phyloP scores from a whole-genome alignment of 2,113 vertebrate species.

The Rattus rattus region DNA sequence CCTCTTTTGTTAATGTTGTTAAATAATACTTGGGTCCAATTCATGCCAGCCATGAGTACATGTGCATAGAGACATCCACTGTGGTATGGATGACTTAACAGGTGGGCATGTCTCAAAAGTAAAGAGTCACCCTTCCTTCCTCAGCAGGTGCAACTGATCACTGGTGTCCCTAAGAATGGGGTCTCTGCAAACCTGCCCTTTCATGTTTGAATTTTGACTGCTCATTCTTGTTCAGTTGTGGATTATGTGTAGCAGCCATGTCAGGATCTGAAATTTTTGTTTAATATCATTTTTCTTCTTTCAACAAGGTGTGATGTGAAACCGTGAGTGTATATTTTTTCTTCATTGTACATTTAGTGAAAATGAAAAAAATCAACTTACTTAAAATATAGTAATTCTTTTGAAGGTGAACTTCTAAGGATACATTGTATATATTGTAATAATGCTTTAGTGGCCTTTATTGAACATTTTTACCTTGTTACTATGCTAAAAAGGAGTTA shows the following conservation, averaged over 20 bases:
- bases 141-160: too few species aligned
- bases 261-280: too few species aligned
- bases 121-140: neutral
- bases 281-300: neutral
- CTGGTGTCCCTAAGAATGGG: neutral
- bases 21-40: neutral
- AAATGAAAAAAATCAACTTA: neutral
- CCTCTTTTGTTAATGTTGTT: neutral
- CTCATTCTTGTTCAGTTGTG: neutral
- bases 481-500: neutral
- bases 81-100: neutral
- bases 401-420: neutral
- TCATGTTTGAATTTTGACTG: neutral
- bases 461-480: too few species aligned
- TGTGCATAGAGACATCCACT: neutral
- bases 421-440: neutral
- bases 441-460: neutral
- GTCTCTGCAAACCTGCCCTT: fast-evolving
- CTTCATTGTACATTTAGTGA: neutral
- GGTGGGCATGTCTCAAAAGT: neutral
- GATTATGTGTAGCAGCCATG: neutral
- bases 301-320: too few species aligned
- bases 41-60: neutral
- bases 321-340: neutral
- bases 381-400: neutral